A percentile compares a stretch with the other conserved stretches of the same genome.
These are phyloP conservation scores for Coptotermes formosanus DNA, from an alignment of 1,140 invertebrate genomes.

Conservation along the genomic window DNA sequence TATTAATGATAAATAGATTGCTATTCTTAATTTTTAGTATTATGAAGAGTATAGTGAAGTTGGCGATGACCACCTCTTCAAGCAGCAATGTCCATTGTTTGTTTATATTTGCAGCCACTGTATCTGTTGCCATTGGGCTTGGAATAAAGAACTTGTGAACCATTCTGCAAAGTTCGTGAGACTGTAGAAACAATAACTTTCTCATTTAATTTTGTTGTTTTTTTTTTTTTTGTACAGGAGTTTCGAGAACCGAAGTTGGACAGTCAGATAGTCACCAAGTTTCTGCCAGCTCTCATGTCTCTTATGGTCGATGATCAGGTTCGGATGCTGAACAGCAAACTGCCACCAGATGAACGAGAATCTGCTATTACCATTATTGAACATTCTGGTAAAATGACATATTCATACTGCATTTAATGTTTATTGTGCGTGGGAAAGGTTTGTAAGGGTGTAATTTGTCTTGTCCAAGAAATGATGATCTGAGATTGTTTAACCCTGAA, in stretches of 20 bases:
- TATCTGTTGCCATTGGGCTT: too few relatives aligned
- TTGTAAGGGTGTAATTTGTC: neutral
- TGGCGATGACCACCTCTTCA: too few relatives aligned
- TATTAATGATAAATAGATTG: too few relatives aligned
- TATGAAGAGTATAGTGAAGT: too few relatives aligned
- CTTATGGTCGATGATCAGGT: constrained; percentile 98
- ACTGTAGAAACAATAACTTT: too few relatives aligned
- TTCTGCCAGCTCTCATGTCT: constrained; percentile 90
- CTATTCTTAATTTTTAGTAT: too few relatives aligned
- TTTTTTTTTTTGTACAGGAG: constrained; percentile 48
- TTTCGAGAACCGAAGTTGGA: constrained; percentile 96
- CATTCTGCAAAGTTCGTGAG: too few relatives aligned
- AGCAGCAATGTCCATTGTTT: too few relatives aligned
- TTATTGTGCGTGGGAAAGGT: neutral
- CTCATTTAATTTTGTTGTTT: neutral
- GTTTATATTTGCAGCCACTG: too few relatives aligned
- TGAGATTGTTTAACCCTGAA: too few relatives aligned
- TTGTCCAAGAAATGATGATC: neutral
- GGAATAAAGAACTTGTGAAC: too few relatives aligned
- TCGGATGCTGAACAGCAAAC: constrained; percentile 76
- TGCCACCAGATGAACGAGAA: constrained; percentile 91
- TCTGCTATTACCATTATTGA: constrained; percentile 91
- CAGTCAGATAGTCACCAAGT: constrained; percentile 89
- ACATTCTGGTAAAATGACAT: constrained; percentile 62
- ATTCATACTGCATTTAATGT: neutral